These are phyloP conservation scores for Sebastes steindachneri DNA, from an alignment of 2,797 vertebrate species.

Conservation along the genomic window DNA sequence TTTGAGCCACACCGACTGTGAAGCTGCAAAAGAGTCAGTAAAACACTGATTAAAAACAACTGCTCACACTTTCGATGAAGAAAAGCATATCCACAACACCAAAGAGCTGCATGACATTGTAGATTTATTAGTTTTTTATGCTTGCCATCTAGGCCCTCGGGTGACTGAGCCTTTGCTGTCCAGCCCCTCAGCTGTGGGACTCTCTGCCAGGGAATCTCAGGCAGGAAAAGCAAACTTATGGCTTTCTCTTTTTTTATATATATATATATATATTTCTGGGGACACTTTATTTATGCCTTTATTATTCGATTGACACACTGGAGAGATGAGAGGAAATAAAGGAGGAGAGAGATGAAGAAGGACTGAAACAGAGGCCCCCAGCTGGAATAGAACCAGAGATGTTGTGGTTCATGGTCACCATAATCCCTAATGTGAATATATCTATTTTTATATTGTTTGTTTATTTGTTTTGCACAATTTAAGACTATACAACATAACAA, in stretches of 20 bases:
- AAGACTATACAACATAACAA: no score
- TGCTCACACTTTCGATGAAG: neutral
- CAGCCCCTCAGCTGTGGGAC: neutral
- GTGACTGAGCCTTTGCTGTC: neutral
- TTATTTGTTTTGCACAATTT: no score
- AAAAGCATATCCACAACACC: neutral
- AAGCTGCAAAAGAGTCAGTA: neutral
- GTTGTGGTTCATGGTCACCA: neutral
- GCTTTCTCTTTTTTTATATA: neutral
- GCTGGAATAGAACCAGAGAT: neutral
- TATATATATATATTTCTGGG: neutral
- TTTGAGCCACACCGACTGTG: neutral
- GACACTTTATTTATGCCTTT: neutral
- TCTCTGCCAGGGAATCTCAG: neutral
- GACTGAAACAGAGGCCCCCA: no score
- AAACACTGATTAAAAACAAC: neutral
- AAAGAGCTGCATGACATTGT: neutral
- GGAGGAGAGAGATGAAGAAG: neutral
- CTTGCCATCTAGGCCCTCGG: neutral
- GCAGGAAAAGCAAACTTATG: neutral
- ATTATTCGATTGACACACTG: neutral
- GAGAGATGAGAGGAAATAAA: neutral
- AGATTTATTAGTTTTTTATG: fast-evolving
- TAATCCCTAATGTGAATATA: no score
- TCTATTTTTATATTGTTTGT: neutral